phyloP scores from a whole-genome alignment of 92 coral and sea anemone genomes.

The Desmophyllum pertusum region DNA sequence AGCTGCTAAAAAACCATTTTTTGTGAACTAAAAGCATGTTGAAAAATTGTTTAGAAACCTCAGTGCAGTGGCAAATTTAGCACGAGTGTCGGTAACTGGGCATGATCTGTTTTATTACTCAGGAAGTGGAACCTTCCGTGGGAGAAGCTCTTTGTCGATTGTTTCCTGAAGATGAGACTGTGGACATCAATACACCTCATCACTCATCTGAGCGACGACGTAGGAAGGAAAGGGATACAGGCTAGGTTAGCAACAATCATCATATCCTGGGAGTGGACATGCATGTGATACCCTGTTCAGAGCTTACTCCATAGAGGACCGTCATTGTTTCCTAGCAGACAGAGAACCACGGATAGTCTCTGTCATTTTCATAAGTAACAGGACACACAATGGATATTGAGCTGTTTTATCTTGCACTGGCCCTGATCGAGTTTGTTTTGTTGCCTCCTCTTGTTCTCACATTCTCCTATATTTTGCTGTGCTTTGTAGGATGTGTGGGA shows the following conservation, averaged over 20 bases:
- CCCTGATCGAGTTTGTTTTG: slow-evolving; percentile 23
- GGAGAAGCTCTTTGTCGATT: slow-evolving; percentile 87
- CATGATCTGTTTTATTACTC: slow-evolving; percentile 2
- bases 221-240: slow-evolving; percentile 71
- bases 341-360: slow-evolving; percentile 21
- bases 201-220: slow-evolving; percentile 74
- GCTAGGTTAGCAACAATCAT: slow-evolving; percentile 86
- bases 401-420: slow-evolving; percentile 1
- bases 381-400: slow-evolving; percentile 10
- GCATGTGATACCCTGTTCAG: slow-evolving; percentile 23
- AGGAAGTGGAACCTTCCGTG: slow-evolving; percentile 98
- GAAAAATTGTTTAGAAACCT: too few relatives aligned
- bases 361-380: slow-evolving; percentile 7
- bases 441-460: slow-evolving; percentile 27
- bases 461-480: slow-evolving; percentile 58
- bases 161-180: slow-evolving; percentile 95
- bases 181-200: slow-evolving; percentile 59
- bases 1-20: too few relatives aligned
- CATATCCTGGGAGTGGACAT: slow-evolving; percentile 36
- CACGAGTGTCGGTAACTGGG: neutral
- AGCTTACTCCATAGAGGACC: slow-evolving; percentile 17
- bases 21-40: too few relatives aligned
- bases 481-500: slow-evolving; percentile 69
- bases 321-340: slow-evolving; percentile 25
- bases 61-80: neutral